Evolutionary conservation across 2,797 vertebrate species (phyloP), one percentile per base, ranked within the genome.

Genomic region (Bradypus variegatus): DNA sequence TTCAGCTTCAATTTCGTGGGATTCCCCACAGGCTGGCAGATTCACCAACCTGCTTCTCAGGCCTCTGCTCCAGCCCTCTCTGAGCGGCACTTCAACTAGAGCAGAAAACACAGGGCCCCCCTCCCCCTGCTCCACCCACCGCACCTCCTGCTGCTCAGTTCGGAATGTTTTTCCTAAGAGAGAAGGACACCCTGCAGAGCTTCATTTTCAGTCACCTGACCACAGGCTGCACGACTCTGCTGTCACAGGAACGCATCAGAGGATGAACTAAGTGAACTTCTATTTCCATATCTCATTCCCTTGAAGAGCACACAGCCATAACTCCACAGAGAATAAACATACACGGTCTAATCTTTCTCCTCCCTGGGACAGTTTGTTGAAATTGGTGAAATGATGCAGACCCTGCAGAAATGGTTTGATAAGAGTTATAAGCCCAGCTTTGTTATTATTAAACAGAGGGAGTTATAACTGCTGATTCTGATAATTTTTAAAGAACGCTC

Each of bases 331-430:
- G 95, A 96, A 97, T 97, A 97, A 98, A 97, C 96, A 97, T 93
- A 85, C 96, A 95, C 73, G 89, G 95, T 95, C 97, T 97, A 97
- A 97, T 97, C 97, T 98, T 96, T 96, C 96, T 96, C 92, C 90
- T 96, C 82, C 4, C 89, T 50, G 60, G 94, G 96, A 96, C 25
- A 9, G 97, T 97, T 98, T 97, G 97, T 97, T 98, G 97, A 98
- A 97, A 97, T 96, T 94, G 96, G 96, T 97, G 97, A 97, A 97
- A 97, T 92, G 96, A 97, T 96, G 94, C 97, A 98, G 97, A 96
- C 85, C 5, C 87, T 93, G 93, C 75, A 0, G 93, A 97, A 96
- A 95, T 89, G 94, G 94, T 86, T 94, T 85, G 97, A 97, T 98
- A 98, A 97, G 97, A 96, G 79, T 96, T 96, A 93, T 96, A 97